These are phyloP conservation scores for Caenorhabditis drosophilae DNA, from an alignment of 2,888 invertebrate species.

Conservation along the genomic window DNA sequence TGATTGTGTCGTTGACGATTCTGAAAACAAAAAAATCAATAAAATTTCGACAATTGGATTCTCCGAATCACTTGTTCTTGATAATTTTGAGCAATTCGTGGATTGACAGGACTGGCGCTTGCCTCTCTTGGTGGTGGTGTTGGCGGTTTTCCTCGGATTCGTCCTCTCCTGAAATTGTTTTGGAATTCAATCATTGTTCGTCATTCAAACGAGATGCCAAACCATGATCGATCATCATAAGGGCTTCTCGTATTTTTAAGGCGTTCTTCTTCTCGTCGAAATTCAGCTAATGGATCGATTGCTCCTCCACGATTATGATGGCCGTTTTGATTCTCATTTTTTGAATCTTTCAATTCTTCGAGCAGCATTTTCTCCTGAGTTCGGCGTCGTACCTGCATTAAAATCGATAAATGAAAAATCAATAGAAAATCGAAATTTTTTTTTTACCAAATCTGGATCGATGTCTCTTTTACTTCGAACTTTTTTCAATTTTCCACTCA, in stretches of 20 bases:
- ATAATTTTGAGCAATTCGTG: slow-evolving; percentile 14
- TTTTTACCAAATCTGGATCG: slow-evolving; percentile 56
- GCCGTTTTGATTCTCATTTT: slow-evolving; percentile 13
- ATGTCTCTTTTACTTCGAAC: slow-evolving; percentile 55
- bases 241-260: slow-evolving; percentile 54
- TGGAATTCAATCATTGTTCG: background rate
- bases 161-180: slow-evolving; percentile 28
- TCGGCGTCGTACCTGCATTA: no score
- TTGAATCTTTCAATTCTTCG: slow-evolving; percentile 64
- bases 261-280: slow-evolving; percentile 59
- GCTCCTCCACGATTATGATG: slow-evolving; percentile 6
- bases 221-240: slow-evolving; percentile 40
- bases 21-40: slow-evolving; percentile 3
- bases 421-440: no score
- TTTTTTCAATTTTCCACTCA: slow-evolving; percentile 58
- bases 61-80: background rate
- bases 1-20: slow-evolving; percentile 29
- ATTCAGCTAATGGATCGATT: slow-evolving; percentile 60
- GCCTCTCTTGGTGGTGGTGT: slow-evolving; percentile 64
- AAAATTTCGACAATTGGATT: background rate
- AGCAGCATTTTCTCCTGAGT: slow-evolving; percentile 70
- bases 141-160: slow-evolving; percentile 64
- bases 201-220: no score
- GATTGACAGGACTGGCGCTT: slow-evolving; percentile 37
- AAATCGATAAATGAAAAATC: no score